Percentiles rank a stretch among this genome's conserved stretches.
Evolutionary conservation across 1,140 invertebrate species (phyloP).

Genomic region (Caenorhabditis inopinata): DNA sequence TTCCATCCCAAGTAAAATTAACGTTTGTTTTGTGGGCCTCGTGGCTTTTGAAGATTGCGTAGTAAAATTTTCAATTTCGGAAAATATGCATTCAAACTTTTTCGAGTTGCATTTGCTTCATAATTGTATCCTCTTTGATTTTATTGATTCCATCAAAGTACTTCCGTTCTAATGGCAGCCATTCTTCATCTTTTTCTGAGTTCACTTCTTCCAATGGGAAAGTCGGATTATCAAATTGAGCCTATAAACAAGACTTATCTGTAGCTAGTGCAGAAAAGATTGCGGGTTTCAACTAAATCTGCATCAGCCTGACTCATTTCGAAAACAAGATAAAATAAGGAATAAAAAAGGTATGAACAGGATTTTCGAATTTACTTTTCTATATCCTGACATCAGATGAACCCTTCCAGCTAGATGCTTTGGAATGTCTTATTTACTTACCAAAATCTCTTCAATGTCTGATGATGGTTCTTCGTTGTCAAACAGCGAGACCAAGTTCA

Average conservation of each 20-base stretch:
- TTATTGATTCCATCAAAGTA: neutral
- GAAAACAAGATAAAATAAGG: too few relatives aligned
- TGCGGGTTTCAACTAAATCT: too few relatives aligned
- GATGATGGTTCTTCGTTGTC: neutral
- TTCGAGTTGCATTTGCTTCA: neutral
- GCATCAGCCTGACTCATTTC: too few relatives aligned
- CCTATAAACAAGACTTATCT: neutral
- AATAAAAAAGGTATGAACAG: too few relatives aligned
- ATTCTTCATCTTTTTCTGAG: neutral
- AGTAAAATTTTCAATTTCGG: too few relatives aligned
- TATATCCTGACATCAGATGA: too few relatives aligned
- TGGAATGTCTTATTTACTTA: neutral
- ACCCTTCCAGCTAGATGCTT: too few relatives aligned
- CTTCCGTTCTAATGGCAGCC: neutral
- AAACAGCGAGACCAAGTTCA: neutral
- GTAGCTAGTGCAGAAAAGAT: neutral
- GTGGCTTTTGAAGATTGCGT: too few relatives aligned
- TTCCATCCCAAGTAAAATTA: too few relatives aligned
- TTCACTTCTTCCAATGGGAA: neutral
- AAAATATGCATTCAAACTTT: neutral
- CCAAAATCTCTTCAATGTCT: conserved; percentile 15
- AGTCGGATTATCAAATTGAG: neutral
- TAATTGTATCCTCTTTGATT: neutral
- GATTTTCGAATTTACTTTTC: too few relatives aligned
- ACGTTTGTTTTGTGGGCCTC: too few relatives aligned